Conservation (phyloP, 2,113 vertebrate genomes). For the Chlorodrepanis virens region DNA sequence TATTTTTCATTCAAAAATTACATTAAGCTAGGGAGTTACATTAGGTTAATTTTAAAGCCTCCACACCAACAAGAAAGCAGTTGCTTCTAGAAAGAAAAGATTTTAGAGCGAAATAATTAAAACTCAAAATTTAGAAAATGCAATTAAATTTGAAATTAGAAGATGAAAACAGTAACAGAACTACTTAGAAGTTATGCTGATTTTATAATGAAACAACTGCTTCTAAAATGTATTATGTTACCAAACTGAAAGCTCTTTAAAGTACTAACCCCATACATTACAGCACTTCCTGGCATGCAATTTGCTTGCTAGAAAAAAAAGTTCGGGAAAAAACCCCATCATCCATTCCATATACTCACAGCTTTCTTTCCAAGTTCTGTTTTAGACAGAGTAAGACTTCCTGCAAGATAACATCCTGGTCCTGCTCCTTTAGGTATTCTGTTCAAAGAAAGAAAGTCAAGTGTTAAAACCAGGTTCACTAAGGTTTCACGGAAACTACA, state of each 20-base stretch:
- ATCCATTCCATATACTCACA: constrained; percentile 80
- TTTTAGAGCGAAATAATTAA: not conserved
- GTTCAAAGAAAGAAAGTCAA: not conserved
- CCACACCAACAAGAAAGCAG: not conserved
- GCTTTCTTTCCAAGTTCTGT: constrained; percentile 98
- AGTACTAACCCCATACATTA: not conserved
- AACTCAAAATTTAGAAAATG: not conserved
- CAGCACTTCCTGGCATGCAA: not conserved
- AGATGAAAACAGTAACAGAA: not conserved
- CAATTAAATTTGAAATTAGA: not conserved
- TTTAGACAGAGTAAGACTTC: constrained; percentile 91
- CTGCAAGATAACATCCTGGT: constrained; percentile 92
- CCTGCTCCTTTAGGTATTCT: constrained; percentile 94
- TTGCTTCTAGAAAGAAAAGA: not conserved
- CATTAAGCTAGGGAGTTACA: not conserved
- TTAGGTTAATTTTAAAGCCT: not conserved
- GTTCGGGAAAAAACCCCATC: not conserved
- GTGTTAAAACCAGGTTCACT: not conserved
- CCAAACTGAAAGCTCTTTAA: not conserved
- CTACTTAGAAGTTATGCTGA: not conserved
- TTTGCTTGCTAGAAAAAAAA: not conserved
- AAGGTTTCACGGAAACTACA: not conserved
- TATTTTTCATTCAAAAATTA: not conserved
- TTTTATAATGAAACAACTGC: constrained; percentile 7
- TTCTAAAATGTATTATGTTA: not conserved